Conservation (phyloP, 2,888 invertebrate genomes). For the Drosophila lutescens region DNA sequence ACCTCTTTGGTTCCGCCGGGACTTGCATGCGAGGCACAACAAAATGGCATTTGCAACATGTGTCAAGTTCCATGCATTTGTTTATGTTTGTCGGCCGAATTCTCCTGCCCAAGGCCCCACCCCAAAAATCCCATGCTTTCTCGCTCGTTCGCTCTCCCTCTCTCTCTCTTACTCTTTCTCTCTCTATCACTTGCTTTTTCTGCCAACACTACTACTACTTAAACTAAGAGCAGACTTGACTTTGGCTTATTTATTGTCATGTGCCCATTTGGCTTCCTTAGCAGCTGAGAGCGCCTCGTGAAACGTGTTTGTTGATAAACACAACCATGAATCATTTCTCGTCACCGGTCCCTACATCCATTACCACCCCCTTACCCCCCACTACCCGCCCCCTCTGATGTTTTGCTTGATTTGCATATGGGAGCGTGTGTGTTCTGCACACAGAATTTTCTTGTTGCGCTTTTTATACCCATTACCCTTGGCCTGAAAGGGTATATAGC, state of each 20-base stretch:
- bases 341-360: slow-evolving; percentile 21
- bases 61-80: slow-evolving; percentile 76
- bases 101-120: slow-evolving; percentile 23
- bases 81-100: slow-evolving; percentile 52
- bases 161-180: not conserved
- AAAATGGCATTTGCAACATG: slow-evolving; percentile 76
- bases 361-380: slow-evolving; percentile 1
- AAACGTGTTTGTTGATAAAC: slow-evolving; percentile 79
- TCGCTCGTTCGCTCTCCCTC: not conserved
- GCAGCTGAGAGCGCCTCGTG: slow-evolving; percentile 60
- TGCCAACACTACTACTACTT: slow-evolving; percentile 28
- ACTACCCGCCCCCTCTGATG: slow-evolving; percentile 26
- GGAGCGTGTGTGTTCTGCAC: slow-evolving; percentile 31
- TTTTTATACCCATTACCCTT: slow-evolving; percentile 40
- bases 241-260: slow-evolving; percentile 62
- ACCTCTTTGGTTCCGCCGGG: slow-evolving; percentile 23
- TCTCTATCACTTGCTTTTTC: not conserved
- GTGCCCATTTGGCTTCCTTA: slow-evolving; percentile 66
- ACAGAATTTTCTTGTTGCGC: slow-evolving; percentile 70
- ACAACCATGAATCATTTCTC: slow-evolving; percentile 77
- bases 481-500: not conserved
- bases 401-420: slow-evolving; percentile 72
- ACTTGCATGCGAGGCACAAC: slow-evolving; percentile 36
- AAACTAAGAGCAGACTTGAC: slow-evolving; percentile 46
- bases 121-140: not conserved